phyloP scores from a whole-genome alignment of 2,888 invertebrate genomes.

The Rotaria sp. region DNA sequence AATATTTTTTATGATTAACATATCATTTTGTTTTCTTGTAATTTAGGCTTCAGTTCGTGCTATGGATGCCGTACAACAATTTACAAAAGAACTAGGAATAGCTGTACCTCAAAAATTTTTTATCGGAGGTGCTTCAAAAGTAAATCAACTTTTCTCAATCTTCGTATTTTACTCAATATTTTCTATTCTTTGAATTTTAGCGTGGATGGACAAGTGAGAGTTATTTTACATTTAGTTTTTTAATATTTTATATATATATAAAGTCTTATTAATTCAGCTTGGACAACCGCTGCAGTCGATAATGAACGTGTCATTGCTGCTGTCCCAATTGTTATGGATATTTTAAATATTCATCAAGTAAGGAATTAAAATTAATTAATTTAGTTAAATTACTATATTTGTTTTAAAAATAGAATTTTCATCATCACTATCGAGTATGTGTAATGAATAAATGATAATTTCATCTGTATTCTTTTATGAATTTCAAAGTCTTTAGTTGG shows the following conservation, averaged over 20 bases:
- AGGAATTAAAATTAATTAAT: neutral
- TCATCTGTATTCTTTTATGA: neutral
- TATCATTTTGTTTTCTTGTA: neutral
- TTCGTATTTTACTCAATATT: neutral
- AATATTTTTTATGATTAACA: neutral
- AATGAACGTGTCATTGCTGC: constrained; percentile 46
- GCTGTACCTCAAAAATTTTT: constrained; percentile 43
- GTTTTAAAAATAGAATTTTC: constrained; percentile 45
- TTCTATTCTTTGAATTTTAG: neutral
- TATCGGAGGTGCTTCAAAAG: constrained; percentile 48
- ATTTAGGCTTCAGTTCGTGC: constrained; percentile 45
- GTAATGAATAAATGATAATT: neutral
- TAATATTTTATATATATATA: neutral
- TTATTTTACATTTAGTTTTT: neutral
- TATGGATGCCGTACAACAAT: constrained; percentile 44
- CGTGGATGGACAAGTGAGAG: constrained; percentile 37
- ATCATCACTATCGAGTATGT: constrained; percentile 45
- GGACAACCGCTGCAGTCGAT: constrained; percentile 49
- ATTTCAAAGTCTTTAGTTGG: constrained; percentile 45
- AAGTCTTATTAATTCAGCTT: constrained; percentile 41
- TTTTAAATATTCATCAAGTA: constrained; percentile 47
- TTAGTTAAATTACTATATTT: neutral
- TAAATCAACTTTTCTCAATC: constrained; percentile 32
- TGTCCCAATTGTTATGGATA: constrained; percentile 49
- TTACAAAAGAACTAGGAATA: constrained; percentile 42